Percentiles rank a stretch among this genome's conserved stretches.
Evolutionary conservation across 2,888 invertebrate genomes (phyloP).

Genomic region (Ichneumon xanthorius): DNA sequence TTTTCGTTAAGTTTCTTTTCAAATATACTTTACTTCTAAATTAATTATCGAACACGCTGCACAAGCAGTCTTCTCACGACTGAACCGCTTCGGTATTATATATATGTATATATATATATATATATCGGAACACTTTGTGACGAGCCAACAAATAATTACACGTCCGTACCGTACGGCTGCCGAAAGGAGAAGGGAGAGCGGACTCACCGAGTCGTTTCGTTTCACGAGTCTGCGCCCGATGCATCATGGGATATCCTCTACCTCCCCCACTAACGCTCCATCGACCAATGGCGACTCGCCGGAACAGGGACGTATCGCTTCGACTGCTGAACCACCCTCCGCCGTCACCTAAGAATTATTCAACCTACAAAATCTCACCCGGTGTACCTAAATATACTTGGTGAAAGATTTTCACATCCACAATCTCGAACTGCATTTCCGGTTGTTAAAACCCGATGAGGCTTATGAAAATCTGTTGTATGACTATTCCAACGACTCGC

Average conservation of each 20-base stretch:
- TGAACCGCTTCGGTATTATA: conserved; percentile 33
- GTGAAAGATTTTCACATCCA: not conserved
- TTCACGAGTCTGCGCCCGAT: conserved; percentile 73
- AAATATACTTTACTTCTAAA: conserved; percentile 44
- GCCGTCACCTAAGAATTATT: not conserved
- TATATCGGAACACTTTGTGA: conserved; percentile 40
- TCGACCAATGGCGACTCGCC: conserved; percentile 50
- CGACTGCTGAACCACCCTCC: conserved; percentile 28
- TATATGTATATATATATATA: conserved; percentile 12
- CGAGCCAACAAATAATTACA: conserved; percentile 65
- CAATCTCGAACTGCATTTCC: not conserved
- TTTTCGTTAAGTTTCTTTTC: conserved; percentile 46
- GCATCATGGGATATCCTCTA: conserved; percentile 75
- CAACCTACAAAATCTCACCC: not conserved
- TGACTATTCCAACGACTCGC: not conserved
- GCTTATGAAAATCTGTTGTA: not conserved
- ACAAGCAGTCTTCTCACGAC: conserved; percentile 55
- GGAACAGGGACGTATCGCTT: conserved; percentile 46
- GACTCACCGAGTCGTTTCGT: conserved; percentile 71
- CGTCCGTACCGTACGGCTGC: conserved; percentile 80
- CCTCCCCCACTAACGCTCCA: conserved; percentile 41
- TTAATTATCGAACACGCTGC: conserved; percentile 41
- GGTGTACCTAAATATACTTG: not conserved
- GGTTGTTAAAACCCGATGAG: not conserved
- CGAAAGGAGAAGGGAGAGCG: conserved; percentile 82